Base-by-base conservation (phyloP, 2,113 vertebrate species). In the Pseudorasbora parva region DNA sequence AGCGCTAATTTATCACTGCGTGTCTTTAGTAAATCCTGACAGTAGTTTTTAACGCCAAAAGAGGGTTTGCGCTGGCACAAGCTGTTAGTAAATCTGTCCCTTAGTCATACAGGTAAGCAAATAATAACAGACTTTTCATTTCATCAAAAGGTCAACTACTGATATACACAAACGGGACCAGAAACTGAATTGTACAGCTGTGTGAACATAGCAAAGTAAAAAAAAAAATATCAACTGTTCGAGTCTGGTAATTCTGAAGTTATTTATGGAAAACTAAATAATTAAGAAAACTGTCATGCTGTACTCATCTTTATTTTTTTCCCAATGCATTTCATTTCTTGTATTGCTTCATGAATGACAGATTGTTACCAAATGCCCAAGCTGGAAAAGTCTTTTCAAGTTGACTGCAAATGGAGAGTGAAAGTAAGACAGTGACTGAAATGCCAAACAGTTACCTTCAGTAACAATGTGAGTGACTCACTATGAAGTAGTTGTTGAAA, bases 401-500 rank as follows among this genome's bases (percentile, higher is more conserved):
- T 92, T 84, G 81, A 90, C 87, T 86, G 89, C 89, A 93, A 82
- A 93, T 91, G 85, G 89, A 92, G 91, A 91, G 91, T 91, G 91
- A 90, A 93, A 92, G 92, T 91, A 88, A 91, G 92, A 93, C 91
- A 91, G 91, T 92, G 92, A 93, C 93, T 93, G 92, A 94, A 94
- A 94, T 93, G 93, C 93, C 92, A 91, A 91, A 90, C 91, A 93
- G 92, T 93, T 93, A 93, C 94, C 91, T 93, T 90, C 88, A 91
- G 92, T 91, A 92, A 92, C 91, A 92, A 93, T 92, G 91, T 88
- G 89, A 88, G 91, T 90, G 89, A 88, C 92, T 93, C 89, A 91
- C 93, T 94, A 93, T 94, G 91, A 93, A 94, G 92, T 91, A 89
- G 90, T 89, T 91, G 91, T 92, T 93, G 89, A 93, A 94, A 92